phyloP scores from a whole-genome alignment of 2,113 vertebrate species.

The Telmatochromis sp. region DNA sequence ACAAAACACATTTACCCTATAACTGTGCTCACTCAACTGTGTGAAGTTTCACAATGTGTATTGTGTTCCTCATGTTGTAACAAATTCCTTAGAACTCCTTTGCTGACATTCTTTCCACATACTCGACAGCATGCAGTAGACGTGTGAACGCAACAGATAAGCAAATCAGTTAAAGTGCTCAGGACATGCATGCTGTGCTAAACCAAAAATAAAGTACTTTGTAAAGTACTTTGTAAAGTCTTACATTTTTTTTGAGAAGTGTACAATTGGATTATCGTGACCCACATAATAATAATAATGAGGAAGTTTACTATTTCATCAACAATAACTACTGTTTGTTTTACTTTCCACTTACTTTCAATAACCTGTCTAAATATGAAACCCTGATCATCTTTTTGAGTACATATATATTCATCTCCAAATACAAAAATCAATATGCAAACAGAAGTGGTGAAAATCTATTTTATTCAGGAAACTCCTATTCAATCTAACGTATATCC shows the following conservation, averaged over 20 bases:
- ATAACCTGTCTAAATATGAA: not conserved
- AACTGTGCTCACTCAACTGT: not conserved
- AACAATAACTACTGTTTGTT: not conserved
- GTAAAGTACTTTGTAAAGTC: not conserved
- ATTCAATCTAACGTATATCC: not conserved
- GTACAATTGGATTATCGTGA: not conserved
- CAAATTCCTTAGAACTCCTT: not conserved
- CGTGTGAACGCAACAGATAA: not conserved
- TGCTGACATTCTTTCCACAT: not conserved
- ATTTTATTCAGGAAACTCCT: slow-evolving; percentile 12
- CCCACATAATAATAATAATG: not conserved
- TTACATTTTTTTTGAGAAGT: not conserved
- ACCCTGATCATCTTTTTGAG: not conserved
- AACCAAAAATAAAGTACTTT: not conserved
- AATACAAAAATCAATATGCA: not conserved
- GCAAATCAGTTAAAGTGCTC: not conserved
- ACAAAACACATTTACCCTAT: not conserved
- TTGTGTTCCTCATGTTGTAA: not conserved
- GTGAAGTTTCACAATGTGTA: not conserved
- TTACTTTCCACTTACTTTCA: not conserved
- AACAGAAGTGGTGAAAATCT: not conserved
- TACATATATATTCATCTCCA: not conserved
- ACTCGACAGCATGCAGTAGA: not conserved
- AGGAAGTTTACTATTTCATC: not conserved
- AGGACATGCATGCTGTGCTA: not conserved